Conservation (phyloP, 2,113 vertebrate genomes). For the Pluvianellus socialis region DNA sequence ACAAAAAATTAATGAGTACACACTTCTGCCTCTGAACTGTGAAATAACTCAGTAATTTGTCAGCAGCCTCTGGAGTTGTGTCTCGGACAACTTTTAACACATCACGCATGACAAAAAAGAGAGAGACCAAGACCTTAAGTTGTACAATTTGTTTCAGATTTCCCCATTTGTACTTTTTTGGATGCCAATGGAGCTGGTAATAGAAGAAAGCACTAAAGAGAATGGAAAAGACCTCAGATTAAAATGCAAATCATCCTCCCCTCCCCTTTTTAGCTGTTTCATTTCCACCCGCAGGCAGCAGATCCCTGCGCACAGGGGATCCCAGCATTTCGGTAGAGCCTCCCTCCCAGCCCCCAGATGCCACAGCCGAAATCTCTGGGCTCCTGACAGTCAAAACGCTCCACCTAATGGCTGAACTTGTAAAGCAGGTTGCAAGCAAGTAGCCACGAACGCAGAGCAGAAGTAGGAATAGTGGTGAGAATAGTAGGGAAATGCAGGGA, state of each 20-base stretch:
- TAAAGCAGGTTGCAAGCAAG: not conserved
- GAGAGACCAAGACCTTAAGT: not conserved
- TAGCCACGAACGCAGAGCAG: not conserved
- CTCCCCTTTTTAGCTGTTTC: not conserved
- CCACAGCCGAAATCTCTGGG: not conserved
- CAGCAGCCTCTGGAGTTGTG: not conserved
- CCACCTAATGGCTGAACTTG: slow-evolving; percentile 49
- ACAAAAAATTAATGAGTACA: not conserved
- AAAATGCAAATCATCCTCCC: not conserved
- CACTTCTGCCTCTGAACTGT: not conserved
- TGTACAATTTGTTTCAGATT: not conserved
- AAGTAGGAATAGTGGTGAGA: not conserved
- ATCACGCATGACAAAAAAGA: not conserved
- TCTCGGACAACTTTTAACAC: not conserved
- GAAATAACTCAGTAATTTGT: not conserved
- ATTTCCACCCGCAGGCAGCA: not conserved
- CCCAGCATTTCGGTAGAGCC: not conserved
- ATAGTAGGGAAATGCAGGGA: not conserved
- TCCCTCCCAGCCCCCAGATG: not conserved
- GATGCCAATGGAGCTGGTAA: not conserved
- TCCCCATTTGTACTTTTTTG: not conserved
- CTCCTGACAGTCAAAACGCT: not conserved
- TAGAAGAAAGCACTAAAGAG: not conserved
- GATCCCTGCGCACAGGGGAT: not conserved
- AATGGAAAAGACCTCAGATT: not conserved